These are phyloP conservation scores for Neotragus pygmaeus DNA, from an alignment of 2,113 vertebrate species.

Conservation along the genomic window DNA sequence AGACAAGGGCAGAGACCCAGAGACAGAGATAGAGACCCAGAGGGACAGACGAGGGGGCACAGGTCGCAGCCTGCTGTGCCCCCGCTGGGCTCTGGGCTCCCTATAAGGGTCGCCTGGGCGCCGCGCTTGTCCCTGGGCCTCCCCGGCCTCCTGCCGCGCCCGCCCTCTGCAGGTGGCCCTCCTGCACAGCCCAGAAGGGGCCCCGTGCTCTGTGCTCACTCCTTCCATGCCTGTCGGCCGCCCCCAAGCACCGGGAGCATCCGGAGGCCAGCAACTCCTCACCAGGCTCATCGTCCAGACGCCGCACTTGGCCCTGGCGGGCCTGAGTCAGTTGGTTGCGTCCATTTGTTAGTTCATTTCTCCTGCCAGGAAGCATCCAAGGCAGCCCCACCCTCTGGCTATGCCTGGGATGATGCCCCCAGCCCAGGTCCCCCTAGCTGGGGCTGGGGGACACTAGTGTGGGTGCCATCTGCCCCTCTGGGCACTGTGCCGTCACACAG, in stretches of 20 bases:
- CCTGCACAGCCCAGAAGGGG: not conserved
- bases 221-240: not conserved
- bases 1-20: no score
- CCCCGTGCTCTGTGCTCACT: not conserved
- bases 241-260: no score
- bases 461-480: not conserved
- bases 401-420: not conserved
- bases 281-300: fast-evolving
- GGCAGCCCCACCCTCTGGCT: not conserved
- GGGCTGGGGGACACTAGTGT: not conserved
- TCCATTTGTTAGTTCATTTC: not conserved
- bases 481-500: not conserved
- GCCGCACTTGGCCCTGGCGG: not conserved
- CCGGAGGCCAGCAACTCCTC: not conserved
- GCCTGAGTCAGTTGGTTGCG: not conserved
- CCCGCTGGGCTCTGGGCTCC: not conserved
- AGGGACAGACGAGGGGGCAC: not conserved
- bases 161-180: not conserved
- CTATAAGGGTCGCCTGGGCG: not conserved
- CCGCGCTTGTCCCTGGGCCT: not conserved
- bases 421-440: not conserved
- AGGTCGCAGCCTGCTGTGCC: not conserved
- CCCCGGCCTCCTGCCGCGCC: not conserved
- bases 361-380: not conserved
- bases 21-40: not conserved